phyloP scores from a whole-genome alignment of 2,113 vertebrate species.

The Muntiacus muntjak region DNA sequence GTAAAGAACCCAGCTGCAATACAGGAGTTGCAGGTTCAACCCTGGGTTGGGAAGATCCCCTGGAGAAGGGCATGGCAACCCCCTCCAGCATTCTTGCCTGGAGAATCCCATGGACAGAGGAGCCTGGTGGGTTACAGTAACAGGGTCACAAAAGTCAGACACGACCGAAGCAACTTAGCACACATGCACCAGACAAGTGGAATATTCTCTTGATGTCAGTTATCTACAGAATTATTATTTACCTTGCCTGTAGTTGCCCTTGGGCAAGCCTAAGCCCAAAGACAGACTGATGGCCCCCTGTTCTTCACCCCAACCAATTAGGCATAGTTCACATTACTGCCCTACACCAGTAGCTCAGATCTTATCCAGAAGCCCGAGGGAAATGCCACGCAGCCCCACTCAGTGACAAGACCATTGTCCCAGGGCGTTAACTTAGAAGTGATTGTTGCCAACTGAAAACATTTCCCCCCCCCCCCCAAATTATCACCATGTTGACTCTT shows the following conservation, averaged over 20 bases:
- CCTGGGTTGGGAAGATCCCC: not conserved
- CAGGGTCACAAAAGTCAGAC: not conserved
- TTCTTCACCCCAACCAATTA: slow-evolving; percentile 20
- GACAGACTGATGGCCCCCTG: slow-evolving; percentile 34
- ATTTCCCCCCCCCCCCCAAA: not conserved
- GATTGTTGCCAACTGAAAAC: not conserved
- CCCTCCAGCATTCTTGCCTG: not conserved
- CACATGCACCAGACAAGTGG: not conserved
- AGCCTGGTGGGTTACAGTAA: not conserved
- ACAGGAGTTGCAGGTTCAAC: not conserved
- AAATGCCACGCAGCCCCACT: not conserved
- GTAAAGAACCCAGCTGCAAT: not conserved
- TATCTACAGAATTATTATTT: slow-evolving; percentile 50
- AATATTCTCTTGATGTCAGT: slow-evolving; percentile 36
- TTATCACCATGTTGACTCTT: not conserved
- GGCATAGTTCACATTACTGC: not conserved
- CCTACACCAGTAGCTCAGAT: not conserved
- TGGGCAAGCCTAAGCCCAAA: slow-evolving; percentile 18
- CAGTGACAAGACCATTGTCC: not conserved
- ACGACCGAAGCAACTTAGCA: not conserved
- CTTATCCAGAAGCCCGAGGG: not conserved
- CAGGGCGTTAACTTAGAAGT: not conserved
- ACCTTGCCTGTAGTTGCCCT: slow-evolving; percentile 47
- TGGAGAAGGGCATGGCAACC: not conserved
- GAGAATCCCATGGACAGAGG: not conserved